Evolutionary conservation across 2,113 vertebrate species (phyloP), one percentile per base, ranked within the genome.

Genomic region (Eudyptes chrysolophus): DNA sequence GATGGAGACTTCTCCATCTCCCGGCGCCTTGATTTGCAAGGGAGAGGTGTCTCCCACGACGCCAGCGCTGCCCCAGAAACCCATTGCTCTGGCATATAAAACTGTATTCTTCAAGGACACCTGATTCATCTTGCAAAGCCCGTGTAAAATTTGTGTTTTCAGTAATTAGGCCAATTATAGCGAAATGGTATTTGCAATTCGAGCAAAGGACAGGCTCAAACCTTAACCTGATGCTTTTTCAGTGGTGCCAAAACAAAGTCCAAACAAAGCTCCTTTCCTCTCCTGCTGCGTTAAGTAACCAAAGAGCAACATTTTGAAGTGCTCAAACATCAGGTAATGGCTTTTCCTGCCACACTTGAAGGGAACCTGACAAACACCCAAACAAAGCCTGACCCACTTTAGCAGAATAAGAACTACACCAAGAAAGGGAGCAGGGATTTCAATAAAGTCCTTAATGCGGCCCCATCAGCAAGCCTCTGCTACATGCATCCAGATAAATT

Each of bases 361-460:
- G 81, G 70, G 57, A 93, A n/a, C 74, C 51, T 66, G 81, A 84
- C 13, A 76, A 93, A 92, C 79, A 87, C 60, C 71, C 51, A 79
- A 79, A 93, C 62, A 94, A 90, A 95, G 74, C 54, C 87, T 96
- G 97, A 97, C 95, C 91, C 93, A 94, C 60, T 89, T 94, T 46
- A 54, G 69, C 20, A 89, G 62, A 87, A 72, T 51, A 84, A 87
- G 57, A 44, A 82, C 40, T 8, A 14, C 32, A 30, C 55, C 74
- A 77, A 85, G 89, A 93, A 82, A 92, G 42, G 57, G 34, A 92
- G n/a, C 44, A 22, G 30, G 34, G 91, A 71, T 72, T 84, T 95
- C 84, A 76, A n/a, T 11, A 3, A 48, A 30, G 58, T 64, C 49
- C 72, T 80, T 87, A 71, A 38, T 14, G 65, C 10, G 4, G 11